Percentiles rank a stretch among this genome's conserved stretches.
Conservation (phyloP, 2,888 invertebrate genomes). For the Resseliella maxima region DNA sequence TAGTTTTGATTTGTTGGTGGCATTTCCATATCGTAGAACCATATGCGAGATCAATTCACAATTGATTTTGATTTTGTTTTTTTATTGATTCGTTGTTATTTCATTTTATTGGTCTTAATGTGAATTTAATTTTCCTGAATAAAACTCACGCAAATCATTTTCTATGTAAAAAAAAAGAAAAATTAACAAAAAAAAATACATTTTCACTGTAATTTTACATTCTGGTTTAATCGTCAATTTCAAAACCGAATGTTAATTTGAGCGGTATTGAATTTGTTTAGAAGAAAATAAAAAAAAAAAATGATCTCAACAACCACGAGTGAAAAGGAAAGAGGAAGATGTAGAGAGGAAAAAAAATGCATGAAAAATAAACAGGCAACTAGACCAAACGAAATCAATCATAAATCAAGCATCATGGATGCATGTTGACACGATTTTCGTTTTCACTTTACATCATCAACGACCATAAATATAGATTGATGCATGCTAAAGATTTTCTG, state of each 20-base stretch:
- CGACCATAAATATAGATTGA: not conserved
- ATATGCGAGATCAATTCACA: not conserved
- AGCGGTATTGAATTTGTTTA: not conserved
- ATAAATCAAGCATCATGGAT: slow-evolving; percentile 45
- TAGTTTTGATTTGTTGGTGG: not conserved
- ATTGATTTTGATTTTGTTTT: not conserved
- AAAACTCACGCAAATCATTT: slow-evolving; percentile 24
- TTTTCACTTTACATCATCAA: slow-evolving; percentile 49
- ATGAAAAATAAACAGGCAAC: slow-evolving; percentile 32
- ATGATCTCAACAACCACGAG: not conserved
- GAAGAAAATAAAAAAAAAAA: not conserved
- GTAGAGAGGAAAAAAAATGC: not conserved
- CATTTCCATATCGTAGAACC: not conserved
- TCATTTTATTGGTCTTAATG: not conserved
- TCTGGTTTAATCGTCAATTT: not conserved
- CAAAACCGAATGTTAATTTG: not conserved
- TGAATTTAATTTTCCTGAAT: not conserved
- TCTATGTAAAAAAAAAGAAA: too few species aligned
- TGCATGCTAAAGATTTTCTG: not conserved
- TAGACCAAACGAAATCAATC: slow-evolving; percentile 35
- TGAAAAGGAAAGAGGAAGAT: not conserved
- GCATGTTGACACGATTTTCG: slow-evolving; percentile 53
- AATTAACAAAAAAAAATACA: too few species aligned
- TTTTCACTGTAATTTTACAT: not conserved
- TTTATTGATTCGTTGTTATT: not conserved